phyloP scores from a whole-genome alignment of 2,888 invertebrate genomes.

The Agrilus cyanescens region DNA sequence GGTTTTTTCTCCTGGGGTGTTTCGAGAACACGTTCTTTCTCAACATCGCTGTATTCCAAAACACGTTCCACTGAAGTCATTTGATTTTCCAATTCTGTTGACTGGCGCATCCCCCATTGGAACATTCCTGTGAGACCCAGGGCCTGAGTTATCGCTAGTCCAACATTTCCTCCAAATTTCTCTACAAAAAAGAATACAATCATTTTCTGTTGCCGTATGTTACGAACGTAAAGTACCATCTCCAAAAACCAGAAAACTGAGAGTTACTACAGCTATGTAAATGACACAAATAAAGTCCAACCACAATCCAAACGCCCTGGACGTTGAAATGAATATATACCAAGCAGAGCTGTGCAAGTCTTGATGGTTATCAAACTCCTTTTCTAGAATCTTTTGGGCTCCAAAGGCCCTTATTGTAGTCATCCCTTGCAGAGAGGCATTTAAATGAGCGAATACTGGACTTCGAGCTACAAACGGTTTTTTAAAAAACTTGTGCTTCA shows the following conservation, averaged over 20 bases:
- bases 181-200: slow-evolving; percentile 18
- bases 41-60: slow-evolving; percentile 27
- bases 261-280: slow-evolving; percentile 76
- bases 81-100: slow-evolving; percentile 46
- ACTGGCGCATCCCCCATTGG: slow-evolving; percentile 70
- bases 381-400: slow-evolving; percentile 64
- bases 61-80: slow-evolving; percentile 87
- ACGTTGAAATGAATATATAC: slow-evolving; percentile 80
- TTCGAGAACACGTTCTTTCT: slow-evolving; percentile 30
- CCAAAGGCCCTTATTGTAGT: slow-evolving; percentile 84
- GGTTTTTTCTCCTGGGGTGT: slow-evolving; percentile 57
- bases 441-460: slow-evolving; percentile 91
- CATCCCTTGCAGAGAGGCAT: slow-evolving; percentile 79
- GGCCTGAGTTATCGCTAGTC: slow-evolving; percentile 32
- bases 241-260: slow-evolving; percentile 67
- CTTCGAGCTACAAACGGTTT: slow-evolving; percentile 62
- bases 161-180: slow-evolving; percentile 31
- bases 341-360: slow-evolving; percentile 85
- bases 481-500: neutral
- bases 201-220: slow-evolving; percentile 2
- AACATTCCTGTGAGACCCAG: slow-evolving; percentile 43
- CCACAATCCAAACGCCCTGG: slow-evolving; percentile 89
- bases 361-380: slow-evolving; percentile 72
- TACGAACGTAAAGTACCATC: slow-evolving; percentile 32
- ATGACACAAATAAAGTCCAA: slow-evolving; percentile 79